Percentiles rank a stretch among this genome's conserved stretches.
phyloP scores from a whole-genome alignment of 2,797 vertebrate genomes.

The Threskiornis aethiopicus region DNA sequence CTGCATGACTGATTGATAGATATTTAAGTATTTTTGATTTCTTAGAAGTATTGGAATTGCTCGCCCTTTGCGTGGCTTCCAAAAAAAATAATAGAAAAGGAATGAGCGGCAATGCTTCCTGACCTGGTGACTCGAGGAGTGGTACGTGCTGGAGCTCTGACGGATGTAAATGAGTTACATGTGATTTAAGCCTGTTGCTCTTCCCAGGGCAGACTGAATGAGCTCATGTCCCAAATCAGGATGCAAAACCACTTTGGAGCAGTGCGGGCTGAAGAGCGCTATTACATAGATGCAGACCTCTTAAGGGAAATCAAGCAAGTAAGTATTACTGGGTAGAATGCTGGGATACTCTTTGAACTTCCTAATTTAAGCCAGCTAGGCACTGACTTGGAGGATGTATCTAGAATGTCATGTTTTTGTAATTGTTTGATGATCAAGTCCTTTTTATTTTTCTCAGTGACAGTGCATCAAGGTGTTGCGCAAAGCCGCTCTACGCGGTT shows the following conservation, averaged over 20 bases:
- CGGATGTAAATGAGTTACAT: neutral
- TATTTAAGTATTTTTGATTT: neutral
- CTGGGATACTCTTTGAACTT: neutral
- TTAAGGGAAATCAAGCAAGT: conserved; percentile 95
- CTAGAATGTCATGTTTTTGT: neutral
- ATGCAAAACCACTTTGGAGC: conserved; percentile 99
- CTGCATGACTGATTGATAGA: neutral
- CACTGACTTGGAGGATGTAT: neutral
- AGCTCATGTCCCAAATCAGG: conserved; percentile 97
- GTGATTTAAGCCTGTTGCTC: neutral
- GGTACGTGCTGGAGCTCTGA: neutral
- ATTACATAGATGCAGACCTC: conserved; percentile 91
- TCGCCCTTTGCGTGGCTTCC: neutral
- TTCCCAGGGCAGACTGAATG: conserved; percentile 92
- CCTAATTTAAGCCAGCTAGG: neutral
- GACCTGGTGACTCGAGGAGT: neutral
- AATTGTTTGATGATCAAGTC: neutral
- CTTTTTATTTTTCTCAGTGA: neutral
- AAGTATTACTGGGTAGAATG: neutral
- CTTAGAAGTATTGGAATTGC: neutral
- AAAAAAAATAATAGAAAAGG: neutral
- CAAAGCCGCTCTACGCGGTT: neutral
- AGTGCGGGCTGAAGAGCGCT: conserved; percentile 91
- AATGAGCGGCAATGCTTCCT: accelerated
- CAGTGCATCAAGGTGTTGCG: neutral